These are phyloP conservation scores for Phataginus tetradactyla DNA, from an alignment of 2,797 vertebrate species.

Conservation along the genomic window DNA sequence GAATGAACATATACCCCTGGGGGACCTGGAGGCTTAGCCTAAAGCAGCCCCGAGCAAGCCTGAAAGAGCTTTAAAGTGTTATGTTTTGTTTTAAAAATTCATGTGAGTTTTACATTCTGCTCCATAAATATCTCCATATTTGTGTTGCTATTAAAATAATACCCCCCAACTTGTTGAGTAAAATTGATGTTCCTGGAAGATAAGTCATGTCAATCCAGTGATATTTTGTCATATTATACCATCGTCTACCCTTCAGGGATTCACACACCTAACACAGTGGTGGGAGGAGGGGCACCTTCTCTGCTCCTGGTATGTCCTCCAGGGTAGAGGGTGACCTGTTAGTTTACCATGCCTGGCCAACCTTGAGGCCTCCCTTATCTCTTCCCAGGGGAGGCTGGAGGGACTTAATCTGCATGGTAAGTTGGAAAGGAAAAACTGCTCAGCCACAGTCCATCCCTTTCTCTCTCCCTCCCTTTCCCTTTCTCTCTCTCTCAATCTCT, in stretches of 20 bases:
- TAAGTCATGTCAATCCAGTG: neutral
- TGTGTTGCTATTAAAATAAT: slow-evolving; percentile 67
- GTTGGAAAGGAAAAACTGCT: neutral
- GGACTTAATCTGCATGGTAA: neutral
- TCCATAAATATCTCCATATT: slow-evolving; percentile 74
- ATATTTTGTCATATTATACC: neutral
- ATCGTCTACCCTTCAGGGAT: neutral
- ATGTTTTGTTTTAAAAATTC: slow-evolving; percentile 72
- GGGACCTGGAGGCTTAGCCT: slow-evolving; percentile 47
- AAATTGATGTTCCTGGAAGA: slow-evolving; percentile 25
- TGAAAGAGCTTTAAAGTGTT: slow-evolving; percentile 64
- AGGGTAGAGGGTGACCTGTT: neutral
- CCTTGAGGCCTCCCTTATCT: neutral
- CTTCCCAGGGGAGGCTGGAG: neutral
- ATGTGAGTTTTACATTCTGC: slow-evolving; percentile 67
- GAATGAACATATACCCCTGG: slow-evolving; percentile 36
- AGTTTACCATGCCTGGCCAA: neutral
- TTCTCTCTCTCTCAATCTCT: neutral
- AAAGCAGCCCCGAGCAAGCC: slow-evolving; percentile 52
- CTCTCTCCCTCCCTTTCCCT: neutral
- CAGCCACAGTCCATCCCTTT: neutral
- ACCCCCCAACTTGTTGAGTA: slow-evolving; percentile 42
- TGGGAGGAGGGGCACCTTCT: neutral
- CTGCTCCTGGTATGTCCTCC: neutral
- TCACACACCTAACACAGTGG: neutral